Evolutionary conservation across 2,888 invertebrate species (phyloP), one percentile per base, ranked within the genome.

Genomic region (Drosophila anomalata): DNA sequence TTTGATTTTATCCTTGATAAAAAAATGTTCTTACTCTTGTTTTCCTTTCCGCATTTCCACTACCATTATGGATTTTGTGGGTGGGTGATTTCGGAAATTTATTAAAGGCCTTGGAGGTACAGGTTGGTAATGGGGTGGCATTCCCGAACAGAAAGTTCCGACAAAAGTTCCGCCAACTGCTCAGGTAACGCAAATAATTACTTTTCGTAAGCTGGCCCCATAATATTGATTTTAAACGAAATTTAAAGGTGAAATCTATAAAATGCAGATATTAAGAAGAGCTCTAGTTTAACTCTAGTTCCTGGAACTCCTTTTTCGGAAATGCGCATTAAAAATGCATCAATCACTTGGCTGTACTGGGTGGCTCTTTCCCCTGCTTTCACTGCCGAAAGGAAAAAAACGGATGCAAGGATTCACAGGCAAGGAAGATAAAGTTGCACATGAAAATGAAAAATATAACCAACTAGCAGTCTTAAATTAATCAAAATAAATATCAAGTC

Each of bases 301-400:
- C 22, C 52, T 24, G 67, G 66, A 66, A 73, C 70, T 76, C 48
- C 14, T 36, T 50, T 67, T 51, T 20, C 41, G 48, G 50, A 76
- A 78, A 79, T 74, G 77, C 87, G 76, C 88, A 88, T 88, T 89
- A 88, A 88, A 89, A 89, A 87, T 87, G 88, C 86, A 88, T 88
- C 88, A 88, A 88, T 88, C 89, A 88, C 73, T 73, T 77, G 74
- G 46, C 52, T 66, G 60, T 47, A 69, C 71, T 63, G 36, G 39
- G 31, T 39, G 20, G 57, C 41, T 20, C n/a, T 1, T 17, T 7
- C 31, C 24, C n/a, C 52, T 20, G 50, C 47, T 42, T 42, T 48
- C 46, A 26, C 48, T 65, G 67, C 63, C 67, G 3, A 22, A 22
- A 22, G 1, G 7, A 3, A 17, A 51, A 68, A 74, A 72, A 41